phyloP scores from a whole-genome alignment of 1,140 invertebrate genomes.

The Drosophila ambigua region DNA sequence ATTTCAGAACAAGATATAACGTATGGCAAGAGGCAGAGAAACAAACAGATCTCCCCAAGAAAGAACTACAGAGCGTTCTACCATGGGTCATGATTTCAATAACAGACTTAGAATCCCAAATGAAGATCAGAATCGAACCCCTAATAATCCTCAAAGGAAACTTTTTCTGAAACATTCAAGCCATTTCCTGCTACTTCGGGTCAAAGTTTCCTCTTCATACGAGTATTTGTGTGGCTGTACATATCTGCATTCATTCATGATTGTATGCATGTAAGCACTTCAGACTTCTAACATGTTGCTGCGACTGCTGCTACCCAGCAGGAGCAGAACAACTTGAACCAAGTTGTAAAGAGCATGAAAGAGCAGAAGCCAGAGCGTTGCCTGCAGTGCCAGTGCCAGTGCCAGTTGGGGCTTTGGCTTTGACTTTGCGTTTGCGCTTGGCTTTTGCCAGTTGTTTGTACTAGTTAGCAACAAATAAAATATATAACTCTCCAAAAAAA shows the following conservation, averaged over 20 bases:
- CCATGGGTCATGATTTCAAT: no score
- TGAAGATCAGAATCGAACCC: conserved; percentile 17
- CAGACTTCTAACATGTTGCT: conserved; percentile 38
- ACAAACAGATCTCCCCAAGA: no score
- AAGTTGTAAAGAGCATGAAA: conserved; percentile 46
- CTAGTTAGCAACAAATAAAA: conserved; percentile 49
- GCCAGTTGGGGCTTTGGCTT: conserved; percentile 29
- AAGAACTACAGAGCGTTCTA: no score
- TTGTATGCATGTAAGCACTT: conserved; percentile 37
- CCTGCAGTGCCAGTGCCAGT: conserved; percentile 10
- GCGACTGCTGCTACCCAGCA: background rate
- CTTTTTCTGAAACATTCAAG: conserved; percentile 7
- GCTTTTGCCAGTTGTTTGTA: conserved; percentile 44
- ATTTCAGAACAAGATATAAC: no score
- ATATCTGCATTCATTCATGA: conserved; percentile 8
- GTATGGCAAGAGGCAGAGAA: no score
- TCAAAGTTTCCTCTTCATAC: conserved; percentile 24
- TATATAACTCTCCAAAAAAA: conserved; percentile 31
- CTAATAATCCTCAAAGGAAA: conserved; percentile 22
- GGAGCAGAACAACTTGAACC: conserved; percentile 15
- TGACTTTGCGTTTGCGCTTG: conserved; percentile 16
- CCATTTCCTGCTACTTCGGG: background rate
- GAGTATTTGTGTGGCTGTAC: background rate
- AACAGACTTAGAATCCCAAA: background rate
- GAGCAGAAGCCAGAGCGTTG: conserved; percentile 20